Percentiles rank a stretch among this genome's conserved stretches.
These are phyloP conservation scores for Psittacula cyanocephala DNA, from an alignment of 2,113 vertebrate genomes.

Conservation along the genomic window DNA sequence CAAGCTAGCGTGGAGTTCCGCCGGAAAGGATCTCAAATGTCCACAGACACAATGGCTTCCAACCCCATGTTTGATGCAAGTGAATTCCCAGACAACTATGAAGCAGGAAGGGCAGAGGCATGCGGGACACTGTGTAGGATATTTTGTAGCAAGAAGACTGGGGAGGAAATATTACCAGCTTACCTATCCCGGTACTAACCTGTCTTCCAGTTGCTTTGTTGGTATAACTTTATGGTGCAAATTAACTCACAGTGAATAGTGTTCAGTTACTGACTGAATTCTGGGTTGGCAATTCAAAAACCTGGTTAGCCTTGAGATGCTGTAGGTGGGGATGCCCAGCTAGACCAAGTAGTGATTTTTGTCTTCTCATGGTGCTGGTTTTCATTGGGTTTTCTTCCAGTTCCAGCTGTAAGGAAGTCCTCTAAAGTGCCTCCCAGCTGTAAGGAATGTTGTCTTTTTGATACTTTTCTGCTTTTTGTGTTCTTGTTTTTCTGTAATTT, in stretches of 20 bases:
- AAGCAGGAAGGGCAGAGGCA: constrained; percentile 93
- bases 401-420: not conserved
- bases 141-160: constrained; percentile 98
- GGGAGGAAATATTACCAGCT: constrained; percentile 95
- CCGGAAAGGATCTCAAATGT: constrained; percentile 94
- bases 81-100: constrained; percentile 95
- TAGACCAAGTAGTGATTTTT: not conserved
- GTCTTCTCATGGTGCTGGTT: not conserved
- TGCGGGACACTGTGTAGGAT: constrained; percentile 95
- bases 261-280: not conserved
- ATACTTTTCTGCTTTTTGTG: not conserved
- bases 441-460: not conserved
- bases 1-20: constrained; percentile 90
- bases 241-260: not conserved
- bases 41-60: constrained; percentile 92
- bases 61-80: constrained; percentile 89
- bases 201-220: constrained; percentile 64
- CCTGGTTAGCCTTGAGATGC: not conserved
- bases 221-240: not conserved
- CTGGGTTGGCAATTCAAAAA: not conserved
- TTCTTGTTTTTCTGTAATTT: not conserved
- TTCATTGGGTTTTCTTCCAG: not conserved
- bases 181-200: constrained; percentile 92
- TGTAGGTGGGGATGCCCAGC: not conserved
- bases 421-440: not conserved